Percentiles rank a stretch among this genome's conserved stretches.
phyloP scores from a whole-genome alignment of 2,797 vertebrate species.

The Mormyrus proboscirostris region DNA sequence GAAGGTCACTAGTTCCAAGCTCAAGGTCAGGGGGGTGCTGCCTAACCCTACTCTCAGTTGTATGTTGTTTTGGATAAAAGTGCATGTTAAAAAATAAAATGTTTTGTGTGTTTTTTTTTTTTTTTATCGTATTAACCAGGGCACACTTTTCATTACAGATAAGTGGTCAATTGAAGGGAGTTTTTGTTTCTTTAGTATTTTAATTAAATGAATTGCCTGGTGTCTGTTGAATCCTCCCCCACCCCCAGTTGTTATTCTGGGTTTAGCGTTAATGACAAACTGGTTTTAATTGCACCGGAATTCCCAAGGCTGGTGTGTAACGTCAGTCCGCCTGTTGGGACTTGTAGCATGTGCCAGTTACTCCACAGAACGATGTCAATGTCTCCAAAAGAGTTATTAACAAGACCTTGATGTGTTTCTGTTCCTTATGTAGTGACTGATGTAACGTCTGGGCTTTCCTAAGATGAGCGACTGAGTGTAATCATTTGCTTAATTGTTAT shows the following conservation, averaged over 20 bases:
- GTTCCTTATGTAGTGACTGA: neutral
- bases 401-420: conserved; percentile 1
- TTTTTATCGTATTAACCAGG: neutral
- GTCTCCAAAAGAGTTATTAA: neutral
- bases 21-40: neutral
- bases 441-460: neutral
- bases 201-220: neutral
- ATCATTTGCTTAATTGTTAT: neutral
- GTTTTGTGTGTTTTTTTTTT: neutral
- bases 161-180: neutral
- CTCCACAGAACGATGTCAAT: conserved; percentile 22
- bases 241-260: neutral
- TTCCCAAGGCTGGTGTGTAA: neutral
- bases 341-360: conserved; percentile 2
- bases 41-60: neutral
- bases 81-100: neutral
- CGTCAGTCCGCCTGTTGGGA: neutral
- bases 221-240: conserved; percentile 27
- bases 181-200: neutral
- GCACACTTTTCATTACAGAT: neutral
- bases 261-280: conserved; percentile 20
- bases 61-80: neutral
- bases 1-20: neutral
- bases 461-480: neutral
- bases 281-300: conserved; percentile 29